Evolutionary conservation across 1,140 invertebrate genomes (phyloP), one percentile per base, ranked within the genome.

Genomic region (Cotesia chilonis): DNA sequence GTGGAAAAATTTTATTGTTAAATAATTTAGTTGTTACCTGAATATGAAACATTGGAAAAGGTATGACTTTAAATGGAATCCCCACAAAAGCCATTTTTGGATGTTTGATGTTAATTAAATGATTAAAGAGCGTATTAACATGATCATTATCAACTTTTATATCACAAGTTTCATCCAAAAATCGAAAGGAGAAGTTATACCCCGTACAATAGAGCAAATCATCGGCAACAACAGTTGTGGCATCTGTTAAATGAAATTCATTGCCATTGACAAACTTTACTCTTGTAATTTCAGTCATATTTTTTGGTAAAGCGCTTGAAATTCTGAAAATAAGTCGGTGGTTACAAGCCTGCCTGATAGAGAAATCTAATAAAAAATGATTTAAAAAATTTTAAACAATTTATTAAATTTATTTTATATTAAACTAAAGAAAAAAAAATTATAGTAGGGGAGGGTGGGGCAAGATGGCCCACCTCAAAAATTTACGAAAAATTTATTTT

Each of bases 61-160:
- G 91, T 63, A 91, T 84, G 1, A 92, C 88, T 52, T 80, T 80
- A 69, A 88, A 88, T 0, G 90, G 89, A 12, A 95, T 84, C 12
- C 94, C 94, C 47, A 95, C 87, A 69, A 96, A 91, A 63, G 87
- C 89, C 89, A 96, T 90, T 6, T 88, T 90, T 0, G 93, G 92
- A 78, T 91, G 89, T 65, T 91, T 82, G 0, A 92, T 89, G 80
- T 94, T 92, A 4, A 95, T 88, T 1, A 94, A 81, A 74, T 95
- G 92, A 76, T 92, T 91, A 81, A 94, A 94, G 3, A 96, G 86
- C 0, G 93, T 92, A 35, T 88, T 86, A 2, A 96, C 87, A 71
- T 89, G 89, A 77, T 92, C 88, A 0, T 91, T 85, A 4, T 20
- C 28, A 0, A 91, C 85, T 7, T 80, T 83, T 3, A 94, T 80